A percentile compares a stretch with the other conserved stretches of the same genome.
These are phyloP conservation scores for Schmidtea mediterranea DNA, from an alignment of 1,140 invertebrate species.

Conservation along the genomic window DNA sequence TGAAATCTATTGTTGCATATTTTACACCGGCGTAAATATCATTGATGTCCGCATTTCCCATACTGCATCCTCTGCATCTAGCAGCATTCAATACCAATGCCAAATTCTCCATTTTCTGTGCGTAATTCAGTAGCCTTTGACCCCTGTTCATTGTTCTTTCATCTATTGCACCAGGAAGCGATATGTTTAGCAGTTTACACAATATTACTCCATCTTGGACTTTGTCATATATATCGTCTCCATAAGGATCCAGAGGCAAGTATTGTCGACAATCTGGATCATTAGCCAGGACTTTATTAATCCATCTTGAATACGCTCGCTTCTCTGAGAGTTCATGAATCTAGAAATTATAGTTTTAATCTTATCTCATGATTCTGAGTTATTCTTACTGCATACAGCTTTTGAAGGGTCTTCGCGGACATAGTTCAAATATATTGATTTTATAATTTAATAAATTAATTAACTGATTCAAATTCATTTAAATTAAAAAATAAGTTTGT, in stretches of 20 bases:
- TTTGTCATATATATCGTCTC: neutral
- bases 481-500: too few relatives aligned
- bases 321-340: neutral
- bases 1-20: conserved; percentile 70
- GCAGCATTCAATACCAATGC: conserved; percentile 74
- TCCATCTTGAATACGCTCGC: neutral
- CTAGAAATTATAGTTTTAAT: too few relatives aligned
- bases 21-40: conserved; percentile 73
- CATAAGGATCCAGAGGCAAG: neutral
- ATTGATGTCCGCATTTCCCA: conserved; percentile 89
- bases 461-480: too few relatives aligned
- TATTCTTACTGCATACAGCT: too few relatives aligned
- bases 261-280: neutral
- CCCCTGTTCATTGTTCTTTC: neutral
- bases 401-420: too few relatives aligned
- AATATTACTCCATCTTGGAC: neutral
- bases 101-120: conserved; percentile 44
- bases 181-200: neutral
- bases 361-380: too few relatives aligned
- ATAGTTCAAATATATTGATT: too few relatives aligned
- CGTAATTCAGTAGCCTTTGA: too few relatives aligned
- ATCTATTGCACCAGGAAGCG: neutral
- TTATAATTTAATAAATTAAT: too few relatives aligned
- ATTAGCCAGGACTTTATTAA: neutral
- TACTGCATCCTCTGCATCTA: conserved; percentile 84